Conservation (phyloP, 2,797 vertebrate species). For the Pteropus rufus region DNA sequence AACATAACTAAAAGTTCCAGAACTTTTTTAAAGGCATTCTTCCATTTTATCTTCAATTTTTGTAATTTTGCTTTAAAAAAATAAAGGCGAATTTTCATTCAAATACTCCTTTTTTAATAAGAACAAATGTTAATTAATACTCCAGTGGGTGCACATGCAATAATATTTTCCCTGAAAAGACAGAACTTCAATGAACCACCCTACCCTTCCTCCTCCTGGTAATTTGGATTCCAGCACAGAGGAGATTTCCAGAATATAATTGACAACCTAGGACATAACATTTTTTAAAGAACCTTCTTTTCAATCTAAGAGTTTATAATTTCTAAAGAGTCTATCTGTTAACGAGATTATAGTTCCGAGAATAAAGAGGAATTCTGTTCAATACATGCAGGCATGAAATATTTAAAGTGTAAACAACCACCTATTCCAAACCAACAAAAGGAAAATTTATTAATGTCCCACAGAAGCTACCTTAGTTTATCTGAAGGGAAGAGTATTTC, state of each 20-base stretch:
- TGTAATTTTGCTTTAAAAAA: not conserved
- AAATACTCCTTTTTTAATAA: constrained; percentile 17
- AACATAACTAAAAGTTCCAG: not conserved
- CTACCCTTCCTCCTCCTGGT: not conserved
- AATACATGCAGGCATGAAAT: not conserved
- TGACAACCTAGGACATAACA: not conserved
- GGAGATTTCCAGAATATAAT: not conserved
- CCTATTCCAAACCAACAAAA: not conserved
- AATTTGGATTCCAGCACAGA: not conserved
- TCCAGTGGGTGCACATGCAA: not conserved
- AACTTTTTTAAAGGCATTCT: not conserved
- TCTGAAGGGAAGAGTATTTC: not conserved
- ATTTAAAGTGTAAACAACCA: not conserved
- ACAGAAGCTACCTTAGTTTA: not conserved
- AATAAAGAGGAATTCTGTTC: not conserved
- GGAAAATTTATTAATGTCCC: not conserved
- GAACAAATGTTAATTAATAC: constrained; percentile 20
- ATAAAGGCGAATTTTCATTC: not conserved
- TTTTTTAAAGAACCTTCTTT: not conserved
- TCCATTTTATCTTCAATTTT: not conserved
- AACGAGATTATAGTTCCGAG: not conserved
- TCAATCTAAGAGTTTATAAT: not conserved
- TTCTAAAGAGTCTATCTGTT: not conserved
- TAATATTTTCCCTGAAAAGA: constrained; percentile 2
- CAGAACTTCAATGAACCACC: not conserved